Evolutionary conservation across 2,888 invertebrate species (phyloP).

Genomic region (Aphodius sticticus): DNA sequence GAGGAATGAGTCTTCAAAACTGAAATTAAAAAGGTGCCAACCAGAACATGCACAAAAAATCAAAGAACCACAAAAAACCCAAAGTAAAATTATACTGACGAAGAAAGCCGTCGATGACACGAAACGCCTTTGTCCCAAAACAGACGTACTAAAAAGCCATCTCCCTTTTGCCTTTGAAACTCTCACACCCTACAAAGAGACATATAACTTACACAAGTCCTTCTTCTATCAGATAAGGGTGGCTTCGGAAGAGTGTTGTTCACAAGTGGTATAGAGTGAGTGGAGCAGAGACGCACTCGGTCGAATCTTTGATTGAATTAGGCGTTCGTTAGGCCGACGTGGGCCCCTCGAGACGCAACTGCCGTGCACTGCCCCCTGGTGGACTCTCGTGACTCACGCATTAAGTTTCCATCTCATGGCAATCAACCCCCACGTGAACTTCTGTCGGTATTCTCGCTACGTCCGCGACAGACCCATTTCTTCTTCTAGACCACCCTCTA

Average conservation of each 20-base stretch:
- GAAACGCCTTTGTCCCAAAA: not conserved
- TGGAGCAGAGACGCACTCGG: slow-evolving; percentile 43
- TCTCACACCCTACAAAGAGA: slow-evolving; percentile 9
- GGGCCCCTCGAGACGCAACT: slow-evolving; percentile 56
- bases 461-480: not conserved
- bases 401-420: slow-evolving; percentile 38
- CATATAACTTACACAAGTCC: slow-evolving; percentile 37
- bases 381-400: slow-evolving; percentile 46
- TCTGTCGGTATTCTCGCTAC: not conserved
- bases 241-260: not conserved
- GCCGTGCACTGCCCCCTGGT: slow-evolving; percentile 48
- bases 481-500: no score
- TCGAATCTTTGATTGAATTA: slow-evolving; percentile 61
- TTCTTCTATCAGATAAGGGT: slow-evolving; percentile 26
- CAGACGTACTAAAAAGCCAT: not conserved
- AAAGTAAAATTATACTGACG: no score
- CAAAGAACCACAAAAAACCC: no score
- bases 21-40: no score
- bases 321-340: slow-evolving; percentile 57
- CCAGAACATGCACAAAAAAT: no score
- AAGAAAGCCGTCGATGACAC: no score
- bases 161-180: not conserved
- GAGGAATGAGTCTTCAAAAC: no score
- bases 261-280: slow-evolving; percentile 27
- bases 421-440: slow-evolving; percentile 28